Evolutionary conservation across 92 coral and sea anemone species (phyloP).

Genomic region (Anthopleura xanthogrammica): DNA sequence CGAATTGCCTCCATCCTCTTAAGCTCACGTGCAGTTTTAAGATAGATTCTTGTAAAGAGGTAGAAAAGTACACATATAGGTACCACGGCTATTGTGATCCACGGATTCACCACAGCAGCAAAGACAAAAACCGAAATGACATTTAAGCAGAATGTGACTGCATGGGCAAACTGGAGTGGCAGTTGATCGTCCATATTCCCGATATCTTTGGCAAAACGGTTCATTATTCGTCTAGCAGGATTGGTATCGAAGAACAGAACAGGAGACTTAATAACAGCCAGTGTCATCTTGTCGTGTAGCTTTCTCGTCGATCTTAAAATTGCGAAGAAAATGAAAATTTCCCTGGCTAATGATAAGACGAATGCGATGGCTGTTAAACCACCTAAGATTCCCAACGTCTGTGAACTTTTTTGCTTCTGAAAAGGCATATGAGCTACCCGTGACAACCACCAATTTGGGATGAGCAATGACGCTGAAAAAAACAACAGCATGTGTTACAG

Average conservation of each 20-base stretch:
- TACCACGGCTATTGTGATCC: not conserved
- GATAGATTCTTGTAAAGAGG: not conserved
- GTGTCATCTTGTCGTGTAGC: slow-evolving; percentile 56
- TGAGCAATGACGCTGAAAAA: not conserved
- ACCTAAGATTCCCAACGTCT: slow-evolving; percentile 39
- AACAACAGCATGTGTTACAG: not conserved
- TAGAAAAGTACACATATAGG: not conserved
- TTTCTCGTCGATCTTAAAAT: slow-evolving; percentile 49
- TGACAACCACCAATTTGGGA: slow-evolving; percentile 41
- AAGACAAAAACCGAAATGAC: slow-evolving; percentile 44
- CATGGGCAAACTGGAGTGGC: slow-evolving; percentile 33
- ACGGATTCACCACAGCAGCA: slow-evolving; percentile 44
- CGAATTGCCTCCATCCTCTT: not conserved
- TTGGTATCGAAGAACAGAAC: slow-evolving; percentile 66
- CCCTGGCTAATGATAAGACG: slow-evolving; percentile 18
- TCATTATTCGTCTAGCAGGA: slow-evolving; percentile 57
- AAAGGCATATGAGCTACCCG: slow-evolving; percentile 43
- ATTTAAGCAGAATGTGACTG: slow-evolving; percentile 38
- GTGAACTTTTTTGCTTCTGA: slow-evolving; percentile 30
- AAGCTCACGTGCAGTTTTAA: not conserved
- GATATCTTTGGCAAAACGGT: slow-evolving; percentile 62
- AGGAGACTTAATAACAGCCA: slow-evolving; percentile 60
- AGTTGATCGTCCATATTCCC: slow-evolving; percentile 51
- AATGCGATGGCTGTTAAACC: slow-evolving; percentile 39
- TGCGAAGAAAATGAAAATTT: slow-evolving; percentile 17